phyloP scores from a whole-genome alignment of 2,797 vertebrate species.

The Melopsittacus undulatus region DNA sequence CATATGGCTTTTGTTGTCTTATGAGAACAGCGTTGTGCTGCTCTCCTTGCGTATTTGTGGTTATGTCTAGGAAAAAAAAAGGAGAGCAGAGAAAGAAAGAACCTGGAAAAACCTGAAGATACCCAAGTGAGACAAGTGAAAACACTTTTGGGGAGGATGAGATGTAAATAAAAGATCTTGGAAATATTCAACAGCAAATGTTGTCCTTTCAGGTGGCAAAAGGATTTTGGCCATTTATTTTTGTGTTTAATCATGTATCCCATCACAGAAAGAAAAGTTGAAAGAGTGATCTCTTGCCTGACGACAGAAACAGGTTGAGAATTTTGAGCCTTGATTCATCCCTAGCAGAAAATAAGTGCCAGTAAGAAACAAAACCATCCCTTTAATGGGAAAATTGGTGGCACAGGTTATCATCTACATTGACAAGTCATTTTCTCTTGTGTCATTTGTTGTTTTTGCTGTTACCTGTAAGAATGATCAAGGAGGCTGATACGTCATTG shows the following conservation, averaged over 20 bases:
- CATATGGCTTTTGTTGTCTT: not conserved
- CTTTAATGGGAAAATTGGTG: conserved; percentile 7
- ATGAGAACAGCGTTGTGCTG: not conserved
- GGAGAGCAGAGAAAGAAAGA: not conserved
- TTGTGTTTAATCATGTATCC: not conserved
- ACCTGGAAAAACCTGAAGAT: not conserved
- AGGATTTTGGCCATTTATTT: not conserved
- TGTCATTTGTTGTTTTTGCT: conserved; percentile 12
- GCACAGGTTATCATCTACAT: not conserved
- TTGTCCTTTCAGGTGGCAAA: not conserved
- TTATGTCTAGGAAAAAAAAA: not conserved
- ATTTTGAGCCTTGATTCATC: not conserved
- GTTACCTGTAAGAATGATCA: conserved; percentile 35
- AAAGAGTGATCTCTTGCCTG: not conserved
- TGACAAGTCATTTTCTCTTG: conserved; percentile 4
- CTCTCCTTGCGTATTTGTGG: not conserved
- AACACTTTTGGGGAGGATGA: not conserved
- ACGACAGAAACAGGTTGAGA: not conserved
- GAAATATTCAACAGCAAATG: not conserved
- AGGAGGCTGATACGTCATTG: not conserved
- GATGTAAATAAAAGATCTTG: not conserved
- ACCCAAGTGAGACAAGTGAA: not conserved
- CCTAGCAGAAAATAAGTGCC: not conserved
- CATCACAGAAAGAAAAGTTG: not conserved
- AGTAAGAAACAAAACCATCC: not conserved